Evolutionary conservation across 2,888 invertebrate genomes (phyloP).

Genomic region (Bhutanitis thaidina): DNA sequence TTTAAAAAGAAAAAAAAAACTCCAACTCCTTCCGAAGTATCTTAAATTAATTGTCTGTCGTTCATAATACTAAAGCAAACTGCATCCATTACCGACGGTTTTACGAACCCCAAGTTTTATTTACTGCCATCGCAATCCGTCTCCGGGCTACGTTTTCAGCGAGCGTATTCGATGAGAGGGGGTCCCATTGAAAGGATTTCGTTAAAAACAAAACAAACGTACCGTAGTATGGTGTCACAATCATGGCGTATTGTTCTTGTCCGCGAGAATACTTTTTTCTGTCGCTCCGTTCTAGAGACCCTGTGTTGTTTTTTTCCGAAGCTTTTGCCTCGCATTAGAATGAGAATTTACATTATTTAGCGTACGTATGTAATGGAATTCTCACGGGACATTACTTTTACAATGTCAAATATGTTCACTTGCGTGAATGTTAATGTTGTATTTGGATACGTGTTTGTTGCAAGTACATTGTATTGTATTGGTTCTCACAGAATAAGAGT

Average conservation of each 20-base stretch:
- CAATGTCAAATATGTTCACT: not conserved
- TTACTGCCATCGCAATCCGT: conserved; percentile 1
- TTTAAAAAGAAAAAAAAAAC: not conserved
- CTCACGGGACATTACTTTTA: not conserved
- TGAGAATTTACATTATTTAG: not conserved
- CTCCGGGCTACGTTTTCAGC: conserved; percentile 1
- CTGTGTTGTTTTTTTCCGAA: not conserved
- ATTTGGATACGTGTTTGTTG: not conserved
- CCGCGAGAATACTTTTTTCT: not conserved
- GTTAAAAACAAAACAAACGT: conserved; percentile 4
- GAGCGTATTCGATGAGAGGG: not conserved
- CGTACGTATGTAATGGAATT: not conserved
- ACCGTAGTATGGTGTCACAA: not conserved
- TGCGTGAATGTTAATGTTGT: no score
- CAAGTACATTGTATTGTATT: no score
- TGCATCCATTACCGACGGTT: not conserved
- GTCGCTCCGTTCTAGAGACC: not conserved
- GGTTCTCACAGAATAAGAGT: no score
- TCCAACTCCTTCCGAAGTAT: not conserved
- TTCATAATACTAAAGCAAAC: not conserved
- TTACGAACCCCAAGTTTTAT: conserved; percentile 2
- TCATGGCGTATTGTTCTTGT: conserved; percentile 11
- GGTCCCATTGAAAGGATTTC: conserved; percentile 5
- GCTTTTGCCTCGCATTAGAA: not conserved
- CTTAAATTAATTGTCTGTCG: not conserved